Conservation (phyloP, 2,797 vertebrate species). For the Phaenicophaeus curvirostris region DNA sequence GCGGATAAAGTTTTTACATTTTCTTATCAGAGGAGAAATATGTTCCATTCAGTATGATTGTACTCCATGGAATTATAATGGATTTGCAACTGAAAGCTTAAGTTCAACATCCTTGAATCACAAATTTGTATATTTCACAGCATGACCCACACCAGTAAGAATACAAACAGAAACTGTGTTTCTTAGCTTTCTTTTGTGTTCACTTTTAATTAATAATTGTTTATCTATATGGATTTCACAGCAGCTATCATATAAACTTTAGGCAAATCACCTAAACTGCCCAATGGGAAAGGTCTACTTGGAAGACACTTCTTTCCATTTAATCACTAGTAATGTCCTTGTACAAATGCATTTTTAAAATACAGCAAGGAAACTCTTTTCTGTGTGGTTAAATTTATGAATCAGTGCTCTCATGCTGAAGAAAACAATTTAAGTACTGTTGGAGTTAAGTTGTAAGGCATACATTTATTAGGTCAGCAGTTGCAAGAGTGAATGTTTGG, state of each 20-base stretch:
- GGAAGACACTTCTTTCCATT: neutral
- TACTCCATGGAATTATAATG: fast-evolving
- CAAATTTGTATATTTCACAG: neutral
- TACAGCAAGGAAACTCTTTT: neutral
- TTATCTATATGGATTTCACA: neutral
- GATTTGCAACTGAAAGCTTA: neutral
- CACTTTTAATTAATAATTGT: neutral
- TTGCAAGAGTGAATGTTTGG: neutral
- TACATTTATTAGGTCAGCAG: neutral
- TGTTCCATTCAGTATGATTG: neutral
- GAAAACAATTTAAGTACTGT: neutral
- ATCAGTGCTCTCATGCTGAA: neutral
- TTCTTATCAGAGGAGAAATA: neutral
- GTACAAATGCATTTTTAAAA: neutral
- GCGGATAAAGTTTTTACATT: neutral
- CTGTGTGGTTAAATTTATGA: neutral
- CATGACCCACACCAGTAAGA: neutral
- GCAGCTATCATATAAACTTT: neutral
- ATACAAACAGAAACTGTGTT: neutral
- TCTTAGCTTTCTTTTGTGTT: neutral
- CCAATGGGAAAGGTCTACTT: neutral
- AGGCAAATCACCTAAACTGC: neutral
- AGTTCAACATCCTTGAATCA: neutral
- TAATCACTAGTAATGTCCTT: neutral
- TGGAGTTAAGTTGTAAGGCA: neutral